Percentiles rank a stretch among this genome's conserved stretches.
Evolutionary conservation across 2,888 invertebrate species (phyloP).

Genomic region (Busseola fusca): DNA sequence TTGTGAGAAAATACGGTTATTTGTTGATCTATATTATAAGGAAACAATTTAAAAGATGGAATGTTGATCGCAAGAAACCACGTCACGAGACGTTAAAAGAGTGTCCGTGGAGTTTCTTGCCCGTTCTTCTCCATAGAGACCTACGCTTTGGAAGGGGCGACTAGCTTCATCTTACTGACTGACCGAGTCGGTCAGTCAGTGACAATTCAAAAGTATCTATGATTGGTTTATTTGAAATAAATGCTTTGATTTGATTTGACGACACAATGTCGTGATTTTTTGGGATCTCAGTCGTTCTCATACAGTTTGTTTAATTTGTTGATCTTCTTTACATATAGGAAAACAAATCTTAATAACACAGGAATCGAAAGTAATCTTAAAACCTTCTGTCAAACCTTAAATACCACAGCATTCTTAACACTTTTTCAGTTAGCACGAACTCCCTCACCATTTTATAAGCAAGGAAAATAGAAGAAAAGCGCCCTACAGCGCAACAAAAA

Average conservation of each 20-base stretch:
- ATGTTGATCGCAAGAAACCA: not conserved
- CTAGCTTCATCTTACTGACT: no score
- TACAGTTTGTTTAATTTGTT: not conserved
- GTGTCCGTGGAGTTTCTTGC: no score
- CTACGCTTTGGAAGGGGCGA: no score
- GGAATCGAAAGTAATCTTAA: not conserved
- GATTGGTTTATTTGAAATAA: no score
- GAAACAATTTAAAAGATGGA: not conserved
- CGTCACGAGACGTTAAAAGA: no score
- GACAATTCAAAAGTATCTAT: no score
- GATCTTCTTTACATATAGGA: not conserved
- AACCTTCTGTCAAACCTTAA: not conserved
- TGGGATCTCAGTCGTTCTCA: not conserved
- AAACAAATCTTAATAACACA: not conserved
- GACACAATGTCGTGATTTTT: no score
- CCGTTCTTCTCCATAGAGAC: no score
- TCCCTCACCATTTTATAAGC: not conserved
- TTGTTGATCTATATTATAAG: not conserved
- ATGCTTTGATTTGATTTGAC: no score
- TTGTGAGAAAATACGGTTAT: conserved; percentile 23
- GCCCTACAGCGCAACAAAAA: conserved; percentile 56
- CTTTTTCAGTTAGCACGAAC: conserved; percentile 1
- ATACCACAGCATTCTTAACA: not conserved
- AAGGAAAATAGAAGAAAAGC: conserved; percentile 30
- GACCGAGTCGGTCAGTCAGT: no score